Evolutionary conservation across 2,797 vertebrate genomes (phyloP).

Genomic region (Sphenodon punctatus): DNA sequence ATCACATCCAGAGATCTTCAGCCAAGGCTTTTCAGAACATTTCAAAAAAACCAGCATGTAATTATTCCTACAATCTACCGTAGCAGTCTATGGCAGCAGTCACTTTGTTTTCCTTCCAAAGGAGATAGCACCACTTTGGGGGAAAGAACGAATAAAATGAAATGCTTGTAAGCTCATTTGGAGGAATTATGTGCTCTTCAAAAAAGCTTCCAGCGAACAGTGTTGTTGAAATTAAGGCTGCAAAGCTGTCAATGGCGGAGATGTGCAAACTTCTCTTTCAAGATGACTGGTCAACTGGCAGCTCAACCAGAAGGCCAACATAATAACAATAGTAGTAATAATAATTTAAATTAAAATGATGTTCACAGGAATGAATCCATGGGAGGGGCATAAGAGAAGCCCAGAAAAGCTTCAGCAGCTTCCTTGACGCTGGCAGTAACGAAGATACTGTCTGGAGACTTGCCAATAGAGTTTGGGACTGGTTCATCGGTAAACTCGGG

Average conservation of each 20-base stretch:
- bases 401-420: constrained; percentile 92
- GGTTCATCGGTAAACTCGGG: constrained; percentile 98
- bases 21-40: constrained; percentile 55
- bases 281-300: constrained; percentile 69
- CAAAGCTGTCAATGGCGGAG: constrained; percentile 85
- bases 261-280: constrained; percentile 88
- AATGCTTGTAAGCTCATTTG: constrained; percentile 71
- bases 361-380: constrained; percentile 90
- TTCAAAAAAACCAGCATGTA: constrained; percentile 51
- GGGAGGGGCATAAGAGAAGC: constrained; percentile 93
- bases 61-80: constrained; percentile 26
- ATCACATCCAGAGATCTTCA: constrained; percentile 62
- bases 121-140: constrained; percentile 80
- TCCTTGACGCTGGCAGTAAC: constrained; percentile 94
- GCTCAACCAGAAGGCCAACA: constrained; percentile 69
- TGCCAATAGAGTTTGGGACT: constrained; percentile 93
- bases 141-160: constrained; percentile 69
- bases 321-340: too few species aligned
- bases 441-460: constrained; percentile 92
- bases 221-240: constrained; percentile 78
- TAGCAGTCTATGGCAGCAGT: constrained; percentile 54
- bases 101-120: constrained; percentile 50
- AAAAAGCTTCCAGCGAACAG: constrained; percentile 77
- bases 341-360: neutral
- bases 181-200: constrained; percentile 73